Conservation (phyloP, 2,888 invertebrate genomes). For the Cynaeus angustus region DNA sequence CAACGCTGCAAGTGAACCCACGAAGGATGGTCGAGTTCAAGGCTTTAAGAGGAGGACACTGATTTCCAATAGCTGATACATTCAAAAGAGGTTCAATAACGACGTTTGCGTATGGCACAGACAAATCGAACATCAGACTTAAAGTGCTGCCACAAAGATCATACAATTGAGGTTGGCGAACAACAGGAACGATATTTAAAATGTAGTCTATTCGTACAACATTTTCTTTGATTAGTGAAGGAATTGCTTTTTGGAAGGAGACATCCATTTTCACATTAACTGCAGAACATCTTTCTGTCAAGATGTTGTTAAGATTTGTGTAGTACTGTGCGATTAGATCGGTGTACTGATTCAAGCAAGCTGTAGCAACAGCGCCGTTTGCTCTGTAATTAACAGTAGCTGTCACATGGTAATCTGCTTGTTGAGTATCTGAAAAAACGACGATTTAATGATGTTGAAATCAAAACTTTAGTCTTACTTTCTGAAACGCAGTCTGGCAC, state of each 20-base stretch:
- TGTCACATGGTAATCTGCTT: conserved; percentile 94
- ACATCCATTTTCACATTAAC: conserved; percentile 97
- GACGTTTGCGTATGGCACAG: conserved; percentile 93
- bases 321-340: conserved; percentile 89
- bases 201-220: conserved; percentile 93
- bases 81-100: conserved; percentile 92
- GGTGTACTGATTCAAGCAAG: conserved; percentile 89
- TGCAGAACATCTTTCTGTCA: conserved; percentile 94
- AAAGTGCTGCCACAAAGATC: conserved; percentile 96
- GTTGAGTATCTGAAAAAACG: conserved; percentile 84
- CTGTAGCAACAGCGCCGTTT: conserved; percentile 89
- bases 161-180: conserved; percentile 92
- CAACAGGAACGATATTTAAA: conserved; percentile 88
- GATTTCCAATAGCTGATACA: conserved; percentile 91
- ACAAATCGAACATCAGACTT: conserved; percentile 93
- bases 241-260: conserved; percentile 87
- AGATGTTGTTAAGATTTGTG: conserved; percentile 82
- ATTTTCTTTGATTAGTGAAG: conserved; percentile 88
- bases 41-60: conserved; percentile 93
- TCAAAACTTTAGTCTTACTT: conserved; percentile 73
- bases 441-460: background rate
- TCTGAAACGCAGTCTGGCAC: conserved; percentile 97
- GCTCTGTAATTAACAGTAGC: conserved; percentile 91
- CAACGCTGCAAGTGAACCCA: conserved; percentile 94
- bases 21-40: conserved; percentile 87